Base-by-base conservation (phyloP, 2,797 vertebrate genomes). In the Diplodus sargus region DNA sequence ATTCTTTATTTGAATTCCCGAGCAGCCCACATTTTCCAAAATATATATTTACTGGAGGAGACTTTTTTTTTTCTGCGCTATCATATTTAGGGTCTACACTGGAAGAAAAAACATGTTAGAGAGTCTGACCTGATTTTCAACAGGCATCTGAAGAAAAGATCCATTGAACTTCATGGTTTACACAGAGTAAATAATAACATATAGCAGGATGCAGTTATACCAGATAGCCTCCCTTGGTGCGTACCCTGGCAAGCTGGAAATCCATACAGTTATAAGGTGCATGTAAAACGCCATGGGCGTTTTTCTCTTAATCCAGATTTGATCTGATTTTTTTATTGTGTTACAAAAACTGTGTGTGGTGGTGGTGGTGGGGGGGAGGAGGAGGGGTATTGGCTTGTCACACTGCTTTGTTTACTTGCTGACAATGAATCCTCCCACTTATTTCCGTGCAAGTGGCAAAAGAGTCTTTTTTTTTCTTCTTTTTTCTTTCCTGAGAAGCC, bases 351-450 rank as follows among this genome's bases (percentile, higher is more conserved):
- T 70, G 75, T 39, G 42, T 69, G 52, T 20, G 18, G 48, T 17
- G 67, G 74, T 48, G 63, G 58, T 43, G 48, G 57, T 63, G 74
- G 56, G 66, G 51, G 52, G 16, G 48, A 22, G 17, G 30, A 61
- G 75, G 58, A 61, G 61, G 74, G 70, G 48, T 79, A 79, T 70
- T 86, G 76, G 83, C 88, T 87, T 89, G 87, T 90, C 87, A 89
- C 68, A 84, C 22, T 48, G 76, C 87, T 93, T 91, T 93, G 89
- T 93, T 92, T 89, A 89, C 71, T 87, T 87, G 49, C 78, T 79
- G 85, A 92, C 88, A 91, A 92, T 89, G 76, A 87, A 87, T 87
- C 85, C 89, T 92, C 90, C 90, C 89, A 90, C 89, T 81, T 88
- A 75, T 76, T 84, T 84, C 85, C 58, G 60, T 82, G 79, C 43